A percentile compares a stretch with the other conserved stretches of the same genome.
These are phyloP conservation scores for Sinocyclocheilus grahami DNA, from an alignment of 2,113 vertebrate species.

Conservation along the genomic window DNA sequence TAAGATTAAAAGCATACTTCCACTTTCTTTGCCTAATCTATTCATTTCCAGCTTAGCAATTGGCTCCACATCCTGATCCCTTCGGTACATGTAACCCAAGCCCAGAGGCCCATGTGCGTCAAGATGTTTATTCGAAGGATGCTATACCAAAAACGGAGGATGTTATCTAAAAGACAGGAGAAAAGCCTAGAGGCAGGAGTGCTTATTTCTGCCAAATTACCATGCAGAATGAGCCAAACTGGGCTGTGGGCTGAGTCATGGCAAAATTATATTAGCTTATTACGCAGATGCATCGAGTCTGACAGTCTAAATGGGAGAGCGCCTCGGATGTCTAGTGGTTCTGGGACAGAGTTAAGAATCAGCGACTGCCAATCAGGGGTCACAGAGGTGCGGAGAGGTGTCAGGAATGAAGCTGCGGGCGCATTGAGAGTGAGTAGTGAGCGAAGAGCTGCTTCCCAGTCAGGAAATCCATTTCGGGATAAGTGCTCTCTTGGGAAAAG, in stretches of 20 bases:
- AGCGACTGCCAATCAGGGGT: slow-evolving; percentile 60
- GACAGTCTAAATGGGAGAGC: slow-evolving; percentile 34
- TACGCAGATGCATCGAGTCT: slow-evolving; percentile 41
- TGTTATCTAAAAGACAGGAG: slow-evolving; percentile 43
- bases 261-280: slow-evolving; percentile 43
- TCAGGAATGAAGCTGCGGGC: slow-evolving; percentile 49
- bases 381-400: slow-evolving; percentile 60
- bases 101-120: not conserved
- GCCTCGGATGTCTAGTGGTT: not conserved
- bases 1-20: slow-evolving; percentile 28
- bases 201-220: slow-evolving; percentile 47
- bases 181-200: slow-evolving; percentile 29
- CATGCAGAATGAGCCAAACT: slow-evolving; percentile 49
- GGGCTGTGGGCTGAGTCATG: slow-evolving; percentile 21
- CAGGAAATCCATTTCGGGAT: slow-evolving; percentile 61
- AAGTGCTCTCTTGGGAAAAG: slow-evolving; percentile 59
- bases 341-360: slow-evolving; percentile 54
- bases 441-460: slow-evolving; percentile 57
- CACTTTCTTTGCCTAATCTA: slow-evolving; percentile 26
- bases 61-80: not conserved
- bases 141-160: slow-evolving; percentile 14
- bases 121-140: slow-evolving; percentile 20
- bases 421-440: slow-evolving; percentile 55
- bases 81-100: not conserved
- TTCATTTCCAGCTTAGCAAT: slow-evolving; percentile 30